Evolutionary conservation across 2,113 vertebrate species (phyloP).

Genomic region (Pycnonotus jocosus): DNA sequence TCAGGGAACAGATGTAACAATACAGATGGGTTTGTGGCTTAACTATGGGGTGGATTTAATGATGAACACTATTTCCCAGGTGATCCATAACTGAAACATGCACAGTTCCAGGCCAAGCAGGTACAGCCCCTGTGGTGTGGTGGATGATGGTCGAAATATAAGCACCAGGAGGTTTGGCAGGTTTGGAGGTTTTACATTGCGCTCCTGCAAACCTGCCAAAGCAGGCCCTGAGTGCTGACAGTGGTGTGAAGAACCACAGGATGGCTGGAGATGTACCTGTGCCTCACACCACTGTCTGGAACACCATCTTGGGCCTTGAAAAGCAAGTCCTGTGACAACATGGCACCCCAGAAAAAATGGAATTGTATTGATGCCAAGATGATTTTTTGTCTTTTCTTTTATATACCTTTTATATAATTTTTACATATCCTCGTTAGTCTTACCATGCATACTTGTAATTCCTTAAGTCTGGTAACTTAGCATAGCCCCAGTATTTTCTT

Average conservation of each 20-base stretch:
- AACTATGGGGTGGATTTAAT: not conserved
- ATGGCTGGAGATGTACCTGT: not conserved
- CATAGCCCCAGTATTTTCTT: not conserved
- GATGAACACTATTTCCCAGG: accelerated
- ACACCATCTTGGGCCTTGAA: not conserved
- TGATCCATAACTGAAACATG: not conserved
- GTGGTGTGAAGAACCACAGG: not conserved
- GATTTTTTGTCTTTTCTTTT: not conserved
- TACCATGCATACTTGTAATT: not conserved
- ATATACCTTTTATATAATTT: not conserved
- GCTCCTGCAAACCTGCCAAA: accelerated
- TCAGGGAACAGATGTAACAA: not conserved
- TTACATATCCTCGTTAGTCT: not conserved
- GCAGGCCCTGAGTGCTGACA: accelerated
- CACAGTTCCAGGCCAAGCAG: not conserved
- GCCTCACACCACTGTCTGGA: not conserved
- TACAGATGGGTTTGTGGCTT: not conserved
- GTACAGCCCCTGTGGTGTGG: not conserved
- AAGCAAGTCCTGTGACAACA: not conserved
- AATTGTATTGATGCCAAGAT: not conserved
- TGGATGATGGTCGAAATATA: accelerated
- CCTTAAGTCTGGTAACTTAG: not conserved
- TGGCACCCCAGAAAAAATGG: accelerated
- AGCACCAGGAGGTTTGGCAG: not conserved
- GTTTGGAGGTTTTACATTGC: no score